Base-by-base conservation (phyloP, 2,888 invertebrate genomes). In the Oligia latruncula region DNA sequence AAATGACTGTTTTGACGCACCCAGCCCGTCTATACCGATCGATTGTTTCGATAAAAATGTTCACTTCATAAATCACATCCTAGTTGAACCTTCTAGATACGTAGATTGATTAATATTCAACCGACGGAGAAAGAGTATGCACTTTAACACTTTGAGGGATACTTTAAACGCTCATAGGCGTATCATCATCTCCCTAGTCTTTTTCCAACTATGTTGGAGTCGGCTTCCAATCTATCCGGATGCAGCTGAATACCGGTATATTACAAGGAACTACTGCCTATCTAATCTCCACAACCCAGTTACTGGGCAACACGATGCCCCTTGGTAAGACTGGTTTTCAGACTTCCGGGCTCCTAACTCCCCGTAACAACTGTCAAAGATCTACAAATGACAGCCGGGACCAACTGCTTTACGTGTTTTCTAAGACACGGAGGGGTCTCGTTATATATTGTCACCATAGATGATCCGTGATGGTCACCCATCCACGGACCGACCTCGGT, bases 11-110 rank as follows among this genome's bases (percentile, higher is more conserved):
- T 94, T 93, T 93, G 95, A 95, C 95, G 93, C 91, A 90, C 84
- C 89, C 89, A 90, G 86, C 88, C 88, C 90, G 89, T 90, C 89
- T 89, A 83, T 88, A 87, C 1, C 87, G 92, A 93, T 93, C 94
- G 94, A 95, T 94, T 93, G 93, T 93, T 92, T 93, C 92, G 93
- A 95, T 94, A 95, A 94, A 93, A 94, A 92, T 92, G 90, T 90
- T 89, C 88, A 90, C 89, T 89, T 88, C 88, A 88, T 88, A 88
- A 88, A 89, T 89, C 89, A 89, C 68, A 78, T 35, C 60, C 66
- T 72, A 78, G 78, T 74, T 68, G 60, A 80, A 72, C 81, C 80
- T 82, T 66, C 66, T 58, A 79, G 80, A 87, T 79, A 78, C 74
- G 49, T 73, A n/a, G 66, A 60, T 87, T 84, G 73, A 89, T 87